phyloP scores from a whole-genome alignment of 2,113 vertebrate genomes.

The Paralichthys olivaceus region DNA sequence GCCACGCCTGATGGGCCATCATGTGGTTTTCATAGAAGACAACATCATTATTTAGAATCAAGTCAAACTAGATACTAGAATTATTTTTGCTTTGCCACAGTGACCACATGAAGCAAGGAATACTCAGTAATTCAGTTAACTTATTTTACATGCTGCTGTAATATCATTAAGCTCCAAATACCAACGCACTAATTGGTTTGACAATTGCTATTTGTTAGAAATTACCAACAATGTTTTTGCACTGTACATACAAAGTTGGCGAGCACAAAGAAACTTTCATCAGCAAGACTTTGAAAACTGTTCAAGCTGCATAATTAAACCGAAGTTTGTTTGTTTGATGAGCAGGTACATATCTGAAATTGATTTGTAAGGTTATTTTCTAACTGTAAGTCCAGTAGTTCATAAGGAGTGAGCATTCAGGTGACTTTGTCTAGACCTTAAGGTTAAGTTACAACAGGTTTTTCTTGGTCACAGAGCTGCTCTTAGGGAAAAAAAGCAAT shows the following conservation, averaged over 20 bases:
- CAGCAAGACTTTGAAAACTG: too few species aligned
- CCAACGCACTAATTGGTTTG: too few species aligned
- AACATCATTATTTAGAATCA: not conserved
- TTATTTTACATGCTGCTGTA: not conserved
- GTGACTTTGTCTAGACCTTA: not conserved
- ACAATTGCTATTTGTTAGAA: too few species aligned
- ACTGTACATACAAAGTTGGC: too few species aligned
- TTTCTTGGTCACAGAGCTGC: slow-evolving; percentile 48
- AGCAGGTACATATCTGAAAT: too few species aligned
- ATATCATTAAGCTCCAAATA: not conserved
- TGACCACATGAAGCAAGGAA: not conserved
- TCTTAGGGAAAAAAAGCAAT: not conserved
- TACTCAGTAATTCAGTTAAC: not conserved
- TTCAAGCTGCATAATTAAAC: too few species aligned
- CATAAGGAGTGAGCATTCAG: slow-evolving; percentile 41
- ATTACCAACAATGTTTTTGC: too few species aligned
- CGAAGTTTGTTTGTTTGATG: too few species aligned
- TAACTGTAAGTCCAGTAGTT: not conserved
- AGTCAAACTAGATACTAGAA: not conserved
- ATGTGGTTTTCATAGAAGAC: too few species aligned
- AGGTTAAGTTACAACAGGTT: slow-evolving; percentile 3
- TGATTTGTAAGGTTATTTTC: not conserved
- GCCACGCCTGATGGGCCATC: too few species aligned
- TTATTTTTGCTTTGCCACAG: not conserved
- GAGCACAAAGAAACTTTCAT: too few species aligned